Evolutionary conservation across 2,888 invertebrate species (phyloP).

Genomic region (Dasypogon diadema): DNA sequence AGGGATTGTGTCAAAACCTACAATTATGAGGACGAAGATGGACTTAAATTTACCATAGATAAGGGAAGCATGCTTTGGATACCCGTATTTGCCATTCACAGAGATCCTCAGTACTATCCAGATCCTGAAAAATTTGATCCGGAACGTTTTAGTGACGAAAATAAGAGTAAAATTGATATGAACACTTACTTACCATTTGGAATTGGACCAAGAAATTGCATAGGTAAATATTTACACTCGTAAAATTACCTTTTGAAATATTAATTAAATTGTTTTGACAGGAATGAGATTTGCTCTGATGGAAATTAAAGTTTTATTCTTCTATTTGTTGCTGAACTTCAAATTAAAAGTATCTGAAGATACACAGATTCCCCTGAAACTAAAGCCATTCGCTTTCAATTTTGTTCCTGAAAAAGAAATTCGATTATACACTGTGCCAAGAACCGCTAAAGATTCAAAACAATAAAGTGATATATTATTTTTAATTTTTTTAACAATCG

Average conservation of each 20-base stretch:
- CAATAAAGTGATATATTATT: too few species aligned
- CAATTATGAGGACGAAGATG: constrained; percentile 62
- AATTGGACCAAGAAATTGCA: constrained; percentile 74
- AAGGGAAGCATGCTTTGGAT: constrained; percentile 63
- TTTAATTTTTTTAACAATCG: too few species aligned
- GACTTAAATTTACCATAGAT: constrained; percentile 62
- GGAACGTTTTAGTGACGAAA: constrained; percentile 66
- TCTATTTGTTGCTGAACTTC: constrained; percentile 63
- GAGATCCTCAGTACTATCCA: too few species aligned
- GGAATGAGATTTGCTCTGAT: constrained; percentile 66
- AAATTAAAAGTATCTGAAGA: constrained; percentile 61
- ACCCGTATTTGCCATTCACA: constrained; percentile 69
- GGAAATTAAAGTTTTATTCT: constrained; percentile 65
- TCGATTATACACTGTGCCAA: constrained; percentile 62
- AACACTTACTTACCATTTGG: constrained; percentile 72
- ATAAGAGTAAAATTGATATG: constrained; percentile 70
- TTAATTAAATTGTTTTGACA: constrained; percentile 51
- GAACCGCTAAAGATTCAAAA: too few species aligned
- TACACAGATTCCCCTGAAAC: constrained; percentile 61
- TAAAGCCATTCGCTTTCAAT: constrained; percentile 60
- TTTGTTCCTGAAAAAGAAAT: constrained; percentile 63
- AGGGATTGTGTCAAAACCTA: constrained; percentile 72
- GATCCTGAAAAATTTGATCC: constrained; percentile 52
- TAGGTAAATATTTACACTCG: constrained; percentile 69
- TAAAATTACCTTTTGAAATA: not conserved